A percentile compares a stretch with the other conserved stretches of the same genome.
phyloP scores from a whole-genome alignment of 1,140 invertebrate species.

The Gryon sp. region DNA sequence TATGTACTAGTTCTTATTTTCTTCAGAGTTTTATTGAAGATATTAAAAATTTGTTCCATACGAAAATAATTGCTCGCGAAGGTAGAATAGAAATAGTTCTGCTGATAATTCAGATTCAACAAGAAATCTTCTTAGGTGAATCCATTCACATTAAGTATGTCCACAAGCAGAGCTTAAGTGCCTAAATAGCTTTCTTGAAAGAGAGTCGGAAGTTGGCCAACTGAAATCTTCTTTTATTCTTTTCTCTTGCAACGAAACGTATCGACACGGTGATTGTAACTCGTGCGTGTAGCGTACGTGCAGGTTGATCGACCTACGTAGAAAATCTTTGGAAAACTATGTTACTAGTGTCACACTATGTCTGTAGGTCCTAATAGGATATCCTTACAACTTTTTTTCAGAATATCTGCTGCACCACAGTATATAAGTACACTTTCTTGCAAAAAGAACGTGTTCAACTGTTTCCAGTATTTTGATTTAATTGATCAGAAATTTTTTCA shows the following conservation, averaged over 20 bases:
- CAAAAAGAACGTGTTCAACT: too few species aligned
- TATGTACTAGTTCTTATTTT: too few species aligned
- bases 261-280: slow-evolving; percentile 54
- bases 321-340: slow-evolving; percentile 34
- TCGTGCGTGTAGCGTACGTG: slow-evolving; percentile 62
- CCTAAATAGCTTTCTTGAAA: slow-evolving; percentile 66
- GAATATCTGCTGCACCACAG: too few species aligned
- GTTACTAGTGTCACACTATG: slow-evolving; percentile 11
- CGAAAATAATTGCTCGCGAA: slow-evolving; percentile 21
- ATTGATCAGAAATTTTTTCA: too few species aligned
- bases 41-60: slow-evolving; percentile 28
- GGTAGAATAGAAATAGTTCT: slow-evolving; percentile 21
- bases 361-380: slow-evolving; percentile 5
- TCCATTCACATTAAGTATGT: slow-evolving; percentile 55
- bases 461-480: too few species aligned
- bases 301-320: slow-evolving; percentile 15
- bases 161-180: slow-evolving; percentile 42
- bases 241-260: slow-evolving; percentile 48
- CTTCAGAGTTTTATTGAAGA: too few species aligned
- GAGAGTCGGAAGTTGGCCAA: slow-evolving; percentile 67
- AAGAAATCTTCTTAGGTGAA: slow-evolving; percentile 57
- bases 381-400: too few species aligned
- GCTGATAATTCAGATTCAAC: slow-evolving; percentile 24
- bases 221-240: slow-evolving; percentile 64
- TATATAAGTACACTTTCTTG: too few species aligned